phyloP scores from a whole-genome alignment of 2,113 vertebrate species.

The Laterallus jamaicensis region DNA sequence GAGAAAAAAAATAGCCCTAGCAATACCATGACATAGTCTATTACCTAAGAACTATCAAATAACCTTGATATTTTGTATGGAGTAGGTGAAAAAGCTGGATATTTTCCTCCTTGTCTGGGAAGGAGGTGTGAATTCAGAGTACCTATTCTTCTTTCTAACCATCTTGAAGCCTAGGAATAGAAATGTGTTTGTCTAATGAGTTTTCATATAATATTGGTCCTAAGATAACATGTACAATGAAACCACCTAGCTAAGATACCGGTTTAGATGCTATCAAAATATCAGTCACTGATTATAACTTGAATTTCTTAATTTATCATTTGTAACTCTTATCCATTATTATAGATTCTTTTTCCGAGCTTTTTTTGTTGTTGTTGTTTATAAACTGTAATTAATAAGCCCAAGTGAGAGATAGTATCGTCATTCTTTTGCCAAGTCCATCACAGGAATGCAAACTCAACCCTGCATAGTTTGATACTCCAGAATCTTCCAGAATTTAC shows the following conservation, averaged over 20 bases:
- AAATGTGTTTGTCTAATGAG: neutral
- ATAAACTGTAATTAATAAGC: neutral
- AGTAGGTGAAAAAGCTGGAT: neutral
- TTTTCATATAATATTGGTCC: neutral
- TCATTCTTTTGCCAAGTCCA: neutral
- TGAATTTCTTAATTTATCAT: neutral
- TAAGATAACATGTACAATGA: neutral
- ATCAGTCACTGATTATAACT: neutral
- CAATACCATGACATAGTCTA: neutral
- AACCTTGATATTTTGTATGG: neutral
- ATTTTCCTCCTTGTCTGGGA: neutral
- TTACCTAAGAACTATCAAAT: neutral
- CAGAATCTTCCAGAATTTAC: neutral
- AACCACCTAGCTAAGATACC: neutral
- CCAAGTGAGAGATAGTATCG: neutral
- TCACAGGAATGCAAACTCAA: neutral
- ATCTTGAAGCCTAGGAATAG: neutral
- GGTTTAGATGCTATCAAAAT: neutral
- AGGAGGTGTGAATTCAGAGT: neutral
- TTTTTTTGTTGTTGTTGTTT: neutral
- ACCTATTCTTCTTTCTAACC: neutral
- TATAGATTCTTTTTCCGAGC: neutral
- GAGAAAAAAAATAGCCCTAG: neutral
- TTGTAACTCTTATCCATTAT: neutral
- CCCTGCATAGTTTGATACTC: neutral